phyloP scores from a whole-genome alignment of 2,113 vertebrate genomes.

The Epinephelus cyanopodus region DNA sequence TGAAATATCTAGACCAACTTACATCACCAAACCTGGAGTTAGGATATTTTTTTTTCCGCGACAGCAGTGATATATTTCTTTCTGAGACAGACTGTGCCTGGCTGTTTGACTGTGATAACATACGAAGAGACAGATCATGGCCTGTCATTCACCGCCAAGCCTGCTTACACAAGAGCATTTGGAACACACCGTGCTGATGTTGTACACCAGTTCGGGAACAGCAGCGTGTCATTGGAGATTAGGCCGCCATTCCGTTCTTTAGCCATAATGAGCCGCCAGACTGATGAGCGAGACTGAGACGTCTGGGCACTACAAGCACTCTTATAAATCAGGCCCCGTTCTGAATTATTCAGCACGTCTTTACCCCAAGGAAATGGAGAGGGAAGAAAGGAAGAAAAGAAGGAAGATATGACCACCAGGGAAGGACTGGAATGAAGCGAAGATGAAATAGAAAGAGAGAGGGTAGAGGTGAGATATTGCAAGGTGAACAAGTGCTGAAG shows the following conservation, averaged over 20 bases:
- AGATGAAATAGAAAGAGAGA: background rate
- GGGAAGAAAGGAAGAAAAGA: background rate
- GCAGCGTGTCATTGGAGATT: constrained; percentile 47
- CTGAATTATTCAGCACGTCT: constrained; percentile 73
- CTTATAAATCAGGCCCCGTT: constrained; percentile 67
- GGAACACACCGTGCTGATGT: constrained; percentile 39
- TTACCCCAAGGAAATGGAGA: constrained; percentile 54
- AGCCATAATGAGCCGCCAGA: constrained; percentile 62
- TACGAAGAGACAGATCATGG: background rate
- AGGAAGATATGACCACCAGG: constrained; percentile 32
- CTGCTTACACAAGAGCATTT: constrained; percentile 14
- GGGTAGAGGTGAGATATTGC: constrained; percentile 24
- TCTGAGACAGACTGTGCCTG: background rate
- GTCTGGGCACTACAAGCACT: constrained; percentile 62
- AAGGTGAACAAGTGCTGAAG: constrained; percentile 20
- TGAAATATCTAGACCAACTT: constrained; percentile 3
- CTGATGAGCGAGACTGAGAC: constrained; percentile 59
- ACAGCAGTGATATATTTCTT: background rate
- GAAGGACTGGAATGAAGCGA: constrained; percentile 21
- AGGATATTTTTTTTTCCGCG: constrained; percentile 2
- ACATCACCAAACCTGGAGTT: background rate
- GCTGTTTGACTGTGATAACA: constrained; percentile 26
- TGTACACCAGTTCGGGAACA: constrained; percentile 24
- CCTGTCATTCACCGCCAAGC: background rate
- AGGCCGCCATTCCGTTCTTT: constrained; percentile 24